A percentile compares a stretch with the other conserved stretches of the same genome.
These are phyloP conservation scores for Aphidius ervi DNA, from an alignment of 1,140 invertebrate species.

Conservation along the genomic window DNA sequence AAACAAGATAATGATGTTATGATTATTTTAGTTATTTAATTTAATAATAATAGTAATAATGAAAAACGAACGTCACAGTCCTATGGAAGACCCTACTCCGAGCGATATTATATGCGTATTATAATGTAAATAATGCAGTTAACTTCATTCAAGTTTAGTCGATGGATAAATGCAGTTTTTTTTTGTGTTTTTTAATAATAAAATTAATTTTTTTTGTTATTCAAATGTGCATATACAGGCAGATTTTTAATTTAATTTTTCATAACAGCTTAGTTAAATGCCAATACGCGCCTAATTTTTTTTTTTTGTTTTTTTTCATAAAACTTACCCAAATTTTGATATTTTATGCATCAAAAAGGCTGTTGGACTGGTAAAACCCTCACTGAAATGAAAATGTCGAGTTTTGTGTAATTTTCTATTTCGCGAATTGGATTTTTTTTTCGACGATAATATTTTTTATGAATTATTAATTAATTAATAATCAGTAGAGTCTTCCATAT, in stretches of 20 bases:
- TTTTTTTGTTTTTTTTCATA: constrained; percentile 26
- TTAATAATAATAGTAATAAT: too few relatives aligned
- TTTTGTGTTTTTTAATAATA: neutral
- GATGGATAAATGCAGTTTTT: neutral
- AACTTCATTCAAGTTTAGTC: too few relatives aligned
- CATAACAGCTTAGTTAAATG: constrained; percentile 24
- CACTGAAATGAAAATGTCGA: constrained; percentile 63
- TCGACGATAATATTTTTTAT: neutral
- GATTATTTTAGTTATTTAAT: neutral
- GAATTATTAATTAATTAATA: neutral
- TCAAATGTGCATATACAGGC: constrained; percentile 4
- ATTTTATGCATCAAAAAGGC: constrained; percentile 68
- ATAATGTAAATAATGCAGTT: too few relatives aligned
- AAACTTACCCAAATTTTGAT: constrained; percentile 71
- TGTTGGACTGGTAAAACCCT: constrained; percentile 63
- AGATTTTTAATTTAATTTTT: too few relatives aligned
- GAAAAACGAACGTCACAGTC: too few relatives aligned
- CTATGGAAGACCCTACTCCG: constrained; percentile 8
- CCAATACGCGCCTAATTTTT: constrained; percentile 7
- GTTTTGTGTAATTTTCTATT: constrained; percentile 35
- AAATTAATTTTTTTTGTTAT: constrained; percentile 24
- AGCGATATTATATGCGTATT: constrained; percentile 3
- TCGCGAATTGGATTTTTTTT: constrained; percentile 5
- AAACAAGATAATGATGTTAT: neutral
- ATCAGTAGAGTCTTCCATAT: constrained; percentile 19